Percentiles rank a stretch among this genome's conserved stretches.
phyloP scores from a whole-genome alignment of 2,888 invertebrate species.

The Drosophila merina region DNA sequence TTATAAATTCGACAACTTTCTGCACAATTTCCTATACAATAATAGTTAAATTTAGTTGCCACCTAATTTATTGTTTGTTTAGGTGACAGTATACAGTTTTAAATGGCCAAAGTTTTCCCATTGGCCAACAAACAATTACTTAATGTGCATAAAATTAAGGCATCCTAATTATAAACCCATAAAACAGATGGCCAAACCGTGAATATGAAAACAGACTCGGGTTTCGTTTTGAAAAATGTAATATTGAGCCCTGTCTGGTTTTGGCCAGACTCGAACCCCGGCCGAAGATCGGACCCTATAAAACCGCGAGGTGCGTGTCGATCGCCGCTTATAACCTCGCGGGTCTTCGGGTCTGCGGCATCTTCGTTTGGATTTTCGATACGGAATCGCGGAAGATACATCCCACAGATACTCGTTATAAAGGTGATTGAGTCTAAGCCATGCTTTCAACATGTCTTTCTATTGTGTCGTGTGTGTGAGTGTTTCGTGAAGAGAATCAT shows the following conservation, averaged over 20 bases:
- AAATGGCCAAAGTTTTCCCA: conserved; percentile 1
- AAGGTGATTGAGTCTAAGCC: conserved; percentile 37
- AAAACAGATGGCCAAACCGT: conserved; percentile 11
- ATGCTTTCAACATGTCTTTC: conserved; percentile 10
- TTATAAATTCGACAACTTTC: neutral
- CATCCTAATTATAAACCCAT: conserved; percentile 3
- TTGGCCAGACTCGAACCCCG: conserved; percentile 20
- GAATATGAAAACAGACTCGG: conserved; percentile 11
- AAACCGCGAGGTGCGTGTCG: conserved; percentile 47
- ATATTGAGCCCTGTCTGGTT: conserved; percentile 22
- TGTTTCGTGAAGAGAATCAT: conserved; percentile 13
- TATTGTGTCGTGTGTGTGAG: conserved; percentile 9
- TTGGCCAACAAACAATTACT: conserved; percentile 22
- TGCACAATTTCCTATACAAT: conserved; percentile 1
- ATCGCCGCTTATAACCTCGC: conserved; percentile 55
- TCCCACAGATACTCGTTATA: conserved; percentile 21
- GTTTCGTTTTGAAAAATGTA: neutral
- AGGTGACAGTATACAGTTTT: conserved; percentile 1
- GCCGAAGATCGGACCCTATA: conserved; percentile 49
- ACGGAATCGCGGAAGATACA: conserved; percentile 19
- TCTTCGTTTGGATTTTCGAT: conserved; percentile 26
- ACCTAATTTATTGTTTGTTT: neutral
- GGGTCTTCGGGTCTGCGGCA: conserved; percentile 50
- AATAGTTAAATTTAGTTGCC: neutral
- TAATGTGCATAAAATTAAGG: conserved; percentile 23